Evolutionary conservation across 53 echinoderm and acorn worm species (phyloP).

Genomic region (Arbacia lixula): DNA sequence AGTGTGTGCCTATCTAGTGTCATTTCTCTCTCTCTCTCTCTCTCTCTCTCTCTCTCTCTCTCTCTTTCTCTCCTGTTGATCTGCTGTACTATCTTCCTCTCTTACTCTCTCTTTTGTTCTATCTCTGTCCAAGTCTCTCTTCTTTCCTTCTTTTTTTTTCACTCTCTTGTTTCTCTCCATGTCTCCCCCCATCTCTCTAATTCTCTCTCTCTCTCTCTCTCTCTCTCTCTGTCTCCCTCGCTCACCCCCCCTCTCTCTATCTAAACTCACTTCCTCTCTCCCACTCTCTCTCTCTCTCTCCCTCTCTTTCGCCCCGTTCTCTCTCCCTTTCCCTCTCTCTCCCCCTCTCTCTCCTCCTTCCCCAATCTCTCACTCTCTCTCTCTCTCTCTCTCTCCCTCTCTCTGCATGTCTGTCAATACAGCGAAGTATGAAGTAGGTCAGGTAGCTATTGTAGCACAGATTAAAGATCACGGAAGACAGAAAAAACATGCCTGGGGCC

Average conservation of each 20-base stretch:
- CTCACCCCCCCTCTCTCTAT: background rate
- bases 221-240: background rate
- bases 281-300: background rate
- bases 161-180: background rate
- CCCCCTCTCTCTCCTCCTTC: background rate
- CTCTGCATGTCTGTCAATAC: slow-evolving; percentile 18
- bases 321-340: background rate
- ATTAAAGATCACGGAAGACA: slow-evolving; percentile 41
- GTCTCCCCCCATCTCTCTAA: background rate
- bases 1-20: too few species aligned
- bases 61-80: background rate
- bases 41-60: background rate
- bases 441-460: slow-evolving; percentile 55
- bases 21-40: background rate
- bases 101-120: background rate
- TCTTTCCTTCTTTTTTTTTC: background rate
- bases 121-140: background rate
- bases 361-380: background rate
- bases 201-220: background rate
- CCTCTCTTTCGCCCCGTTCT: background rate
- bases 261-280: background rate
- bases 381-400: background rate
- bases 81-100: background rate
- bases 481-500: slow-evolving; percentile 42
- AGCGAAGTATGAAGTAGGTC: slow-evolving; percentile 34